Evolutionary conservation across 2,797 vertebrate genomes (phyloP).

Genomic region (Serranus cabrilla): DNA sequence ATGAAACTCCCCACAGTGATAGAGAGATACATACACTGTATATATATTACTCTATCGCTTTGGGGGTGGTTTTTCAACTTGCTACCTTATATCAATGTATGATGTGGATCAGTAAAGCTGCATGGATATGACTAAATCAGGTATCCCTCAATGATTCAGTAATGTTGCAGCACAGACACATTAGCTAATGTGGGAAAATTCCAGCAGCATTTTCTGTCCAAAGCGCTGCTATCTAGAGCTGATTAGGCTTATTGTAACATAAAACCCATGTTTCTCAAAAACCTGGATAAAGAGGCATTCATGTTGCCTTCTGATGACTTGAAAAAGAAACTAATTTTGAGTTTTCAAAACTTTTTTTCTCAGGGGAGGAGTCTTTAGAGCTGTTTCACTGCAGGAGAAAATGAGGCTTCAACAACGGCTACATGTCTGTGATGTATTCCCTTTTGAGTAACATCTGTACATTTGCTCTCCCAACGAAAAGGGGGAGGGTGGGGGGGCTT

Average conservation of each 20-base stretch:
- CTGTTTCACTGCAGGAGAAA: conserved; percentile 37
- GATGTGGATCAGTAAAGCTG: conserved; percentile 21
- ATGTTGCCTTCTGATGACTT: conserved; percentile 30
- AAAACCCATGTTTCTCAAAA: conserved; percentile 5
- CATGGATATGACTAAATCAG: conserved; percentile 26
- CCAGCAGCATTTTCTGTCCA: conserved; percentile 3
- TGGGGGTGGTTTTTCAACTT: neutral
- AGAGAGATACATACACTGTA: neutral
- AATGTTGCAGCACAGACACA: conserved; percentile 11
- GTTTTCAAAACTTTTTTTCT: conserved; percentile 27
- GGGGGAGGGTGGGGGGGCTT: neutral
- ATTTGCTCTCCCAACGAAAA: conserved; percentile 26
- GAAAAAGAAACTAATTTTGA: conserved; percentile 33
- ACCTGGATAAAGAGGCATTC: conserved; percentile 14
- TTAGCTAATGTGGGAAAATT: conserved; percentile 18
- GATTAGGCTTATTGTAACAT: conserved; percentile 24
- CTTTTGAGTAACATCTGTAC: conserved; percentile 21
- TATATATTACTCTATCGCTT: no score
- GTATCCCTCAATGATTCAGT: conserved; percentile 15
- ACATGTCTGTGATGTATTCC: conserved; percentile 36
- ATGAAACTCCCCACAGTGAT: neutral
- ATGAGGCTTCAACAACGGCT: conserved; percentile 47
- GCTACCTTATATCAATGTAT: conserved; percentile 12
- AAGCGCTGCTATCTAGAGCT: conserved; percentile 13
- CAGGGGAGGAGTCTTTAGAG: conserved; percentile 12